Base-by-base conservation (phyloP, 2,113 vertebrate species). In the Vombatus ursinus region DNA sequence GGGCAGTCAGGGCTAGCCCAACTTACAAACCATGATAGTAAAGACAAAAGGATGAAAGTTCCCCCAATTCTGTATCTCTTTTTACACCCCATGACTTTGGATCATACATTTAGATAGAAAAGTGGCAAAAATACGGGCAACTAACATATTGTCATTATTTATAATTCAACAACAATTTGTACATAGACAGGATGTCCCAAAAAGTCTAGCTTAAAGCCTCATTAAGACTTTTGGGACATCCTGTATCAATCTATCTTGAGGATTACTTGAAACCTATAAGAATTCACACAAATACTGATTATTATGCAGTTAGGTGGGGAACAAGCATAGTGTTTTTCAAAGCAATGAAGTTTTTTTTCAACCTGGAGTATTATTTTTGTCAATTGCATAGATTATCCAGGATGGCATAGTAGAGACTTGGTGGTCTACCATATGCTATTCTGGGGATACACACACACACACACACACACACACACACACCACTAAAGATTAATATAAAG, bases 221-320 rank as follows among this genome's bases (percentile, higher is more conserved):
- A 44, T 19, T 44, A 84, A 84, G 68, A 84, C 1, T 25, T 84
- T n/a, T 44, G 19, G 10, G n/a, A 22, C 7, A 44, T 44, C 44
- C 23, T 11, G 24, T 68, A 37, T 7, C 89, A 92, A 57, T 53
- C 28, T n/a, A 37, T 37, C 91, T 77, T 91, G 47, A 89, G 37
- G 94, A 37, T 50, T 51, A 52, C 47, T 23, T 95, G 68, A 95
- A 95, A 94, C 19, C 91, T 53, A 96, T 19, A 93, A 93, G 52
- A 91, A 84, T 14, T 92, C 48, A 91, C 92, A 91, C 0, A 57
- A 91, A 26, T 57, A 44, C 7, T 84, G 68, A 44, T 44, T 22
- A 44, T 84, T 84, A 92, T 52, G 50, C 1, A 94, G 92, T 49
- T 93, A 49, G 95, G 37, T 26, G 84, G n/a, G 68, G 49, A 94